Percentiles rank a stretch among this genome's conserved stretches.
Conservation (phyloP, 2,797 vertebrate species). For the Euthynnus affinis region DNA sequence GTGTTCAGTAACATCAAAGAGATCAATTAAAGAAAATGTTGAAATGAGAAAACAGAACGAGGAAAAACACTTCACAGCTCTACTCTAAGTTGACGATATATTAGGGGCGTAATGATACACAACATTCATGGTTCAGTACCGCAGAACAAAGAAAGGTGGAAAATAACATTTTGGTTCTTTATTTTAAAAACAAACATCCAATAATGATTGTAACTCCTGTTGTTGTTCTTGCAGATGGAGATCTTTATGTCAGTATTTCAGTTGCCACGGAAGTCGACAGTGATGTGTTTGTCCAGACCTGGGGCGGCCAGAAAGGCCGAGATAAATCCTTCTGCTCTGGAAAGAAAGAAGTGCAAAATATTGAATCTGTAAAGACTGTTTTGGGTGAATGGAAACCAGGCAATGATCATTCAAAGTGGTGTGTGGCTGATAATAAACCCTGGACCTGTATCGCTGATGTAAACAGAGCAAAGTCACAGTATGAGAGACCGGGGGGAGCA, state of each 20-base stretch:
- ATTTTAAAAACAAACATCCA: too few relatives aligned
- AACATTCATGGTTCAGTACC: too few relatives aligned
- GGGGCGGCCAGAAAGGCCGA: neutral
- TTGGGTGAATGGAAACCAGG: rapidly evolving
- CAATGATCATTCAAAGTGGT: conserved; percentile 9
- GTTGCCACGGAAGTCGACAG: rapidly evolving
- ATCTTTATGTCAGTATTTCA: conserved; percentile 28
- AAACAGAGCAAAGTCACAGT: neutral
- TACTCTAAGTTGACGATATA: too few relatives aligned
- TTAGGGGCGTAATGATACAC: too few relatives aligned
- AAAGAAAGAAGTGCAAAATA: neutral
- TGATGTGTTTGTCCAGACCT: neutral
- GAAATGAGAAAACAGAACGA: too few relatives aligned
- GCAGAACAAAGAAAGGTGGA: too few relatives aligned
- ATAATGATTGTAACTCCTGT: too few relatives aligned
- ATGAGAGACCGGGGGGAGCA: neutral
- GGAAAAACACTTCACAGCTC: too few relatives aligned
- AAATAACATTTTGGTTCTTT: too few relatives aligned
- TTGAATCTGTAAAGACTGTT: neutral
- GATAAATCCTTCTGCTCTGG: neutral
- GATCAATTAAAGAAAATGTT: too few relatives aligned
- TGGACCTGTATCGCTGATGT: conserved; percentile 5
- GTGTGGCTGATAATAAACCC: neutral
- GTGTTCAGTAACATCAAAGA: too few relatives aligned
- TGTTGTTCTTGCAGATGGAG: conserved; percentile 14